Evolutionary conservation across 1,140 invertebrate genomes (phyloP).

Genomic region (Drosophila prosaltans): DNA sequence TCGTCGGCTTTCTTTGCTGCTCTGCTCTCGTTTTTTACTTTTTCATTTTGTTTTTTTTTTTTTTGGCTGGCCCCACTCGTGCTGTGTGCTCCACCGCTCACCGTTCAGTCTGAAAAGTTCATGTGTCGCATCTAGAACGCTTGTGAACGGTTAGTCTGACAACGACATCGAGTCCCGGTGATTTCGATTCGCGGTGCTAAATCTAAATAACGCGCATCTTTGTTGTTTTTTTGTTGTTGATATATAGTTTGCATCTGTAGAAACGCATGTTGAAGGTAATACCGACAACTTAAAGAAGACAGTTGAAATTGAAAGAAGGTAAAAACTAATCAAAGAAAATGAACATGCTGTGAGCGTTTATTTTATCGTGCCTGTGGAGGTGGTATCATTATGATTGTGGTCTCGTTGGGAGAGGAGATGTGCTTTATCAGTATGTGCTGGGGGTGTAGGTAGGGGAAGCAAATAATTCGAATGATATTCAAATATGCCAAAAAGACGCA

Average conservation of each 20-base stretch:
- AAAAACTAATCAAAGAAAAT: slow-evolving; percentile 3
- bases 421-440: neutral
- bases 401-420: neutral
- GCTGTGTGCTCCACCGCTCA: slow-evolving; percentile 39
- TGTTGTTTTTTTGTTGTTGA: neutral
- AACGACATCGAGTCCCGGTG: slow-evolving; percentile 34
- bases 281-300: neutral
- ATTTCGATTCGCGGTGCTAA: slow-evolving; percentile 16
- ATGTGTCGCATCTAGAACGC: slow-evolving; percentile 72
- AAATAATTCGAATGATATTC: slow-evolving; percentile 17
- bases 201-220: slow-evolving; percentile 41
- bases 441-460: neutral
- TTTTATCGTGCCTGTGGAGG: neutral
- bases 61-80: slow-evolving; percentile 41
- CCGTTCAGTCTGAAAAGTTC: slow-evolving; percentile 74
- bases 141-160: slow-evolving; percentile 29
- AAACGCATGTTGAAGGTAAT: slow-evolving; percentile 9
- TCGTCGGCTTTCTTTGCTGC: slow-evolving; percentile 46
- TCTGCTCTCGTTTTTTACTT: slow-evolving; percentile 37
- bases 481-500: slow-evolving; percentile 19
- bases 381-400: neutral
- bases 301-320: neutral
- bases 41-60: slow-evolving; percentile 12
- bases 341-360: slow-evolving; percentile 3
- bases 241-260: slow-evolving; percentile 11